These are phyloP conservation scores for Hydractinia symbiolongicarpus DNA, from an alignment of 30 jellyfish, hydroid and myxozoan species.

Conservation along the genomic window DNA sequence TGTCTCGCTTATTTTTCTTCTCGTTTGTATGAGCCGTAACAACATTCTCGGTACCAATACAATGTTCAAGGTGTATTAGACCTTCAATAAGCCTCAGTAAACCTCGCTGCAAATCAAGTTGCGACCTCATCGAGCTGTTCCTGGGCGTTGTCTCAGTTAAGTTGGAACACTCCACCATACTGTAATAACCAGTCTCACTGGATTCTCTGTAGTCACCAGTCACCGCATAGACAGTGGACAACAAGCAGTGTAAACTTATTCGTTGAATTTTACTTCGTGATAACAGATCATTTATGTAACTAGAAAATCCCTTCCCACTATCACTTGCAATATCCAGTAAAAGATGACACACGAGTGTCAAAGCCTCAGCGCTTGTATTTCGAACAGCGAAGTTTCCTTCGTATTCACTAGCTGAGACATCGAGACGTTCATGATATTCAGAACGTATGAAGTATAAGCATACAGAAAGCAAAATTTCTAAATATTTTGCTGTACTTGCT, in stretches of 20 bases:
- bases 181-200: conserved; percentile 17
- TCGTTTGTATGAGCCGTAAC: conserved; percentile 26
- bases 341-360: conserved; percentile 48
- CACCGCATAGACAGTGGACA: conserved; percentile 69
- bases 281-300: conserved; percentile 56
- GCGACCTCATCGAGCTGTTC: neutral
- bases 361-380: conserved; percentile 47
- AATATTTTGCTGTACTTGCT: conserved; percentile 93
- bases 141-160: conserved; percentile 12
- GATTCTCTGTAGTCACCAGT: conserved; percentile 31
- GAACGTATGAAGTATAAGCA: conserved; percentile 78
- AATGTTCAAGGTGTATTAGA: conserved; percentile 54
- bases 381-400: conserved; percentile 75
- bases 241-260: conserved; percentile 70
- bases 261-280: conserved; percentile 89
- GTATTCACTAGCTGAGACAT: conserved; percentile 31
- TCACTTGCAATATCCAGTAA: conserved; percentile 66
- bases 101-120: conserved; percentile 45
- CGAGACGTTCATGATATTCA: conserved; percentile 50
- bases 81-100: conserved; percentile 44
- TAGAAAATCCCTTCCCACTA: conserved; percentile 79
- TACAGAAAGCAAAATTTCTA: conserved; percentile 70
- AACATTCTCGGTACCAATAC: conserved; percentile 47
- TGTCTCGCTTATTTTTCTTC: conserved; percentile 32
- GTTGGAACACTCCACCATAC: conserved; percentile 26